Conservation (phyloP, 1,140 invertebrate species). For the Drosophila parabipectinata region DNA sequence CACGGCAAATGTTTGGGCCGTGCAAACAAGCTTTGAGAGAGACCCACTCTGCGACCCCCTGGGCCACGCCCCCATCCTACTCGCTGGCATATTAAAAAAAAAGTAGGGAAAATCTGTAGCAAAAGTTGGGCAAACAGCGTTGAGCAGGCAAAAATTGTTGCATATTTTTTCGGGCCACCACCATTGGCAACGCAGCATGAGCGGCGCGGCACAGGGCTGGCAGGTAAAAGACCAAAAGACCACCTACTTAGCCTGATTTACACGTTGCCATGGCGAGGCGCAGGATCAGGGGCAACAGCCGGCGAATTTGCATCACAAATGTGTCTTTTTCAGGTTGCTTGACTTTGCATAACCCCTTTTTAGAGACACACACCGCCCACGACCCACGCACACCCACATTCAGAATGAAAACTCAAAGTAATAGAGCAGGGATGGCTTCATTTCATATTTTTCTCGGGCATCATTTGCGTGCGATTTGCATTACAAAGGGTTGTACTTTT, state of each 20-base stretch:
- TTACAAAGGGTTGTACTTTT: slow-evolving; percentile 64
- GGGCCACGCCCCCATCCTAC: slow-evolving; percentile 31
- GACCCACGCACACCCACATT: not conserved
- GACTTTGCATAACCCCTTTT: slow-evolving; percentile 81
- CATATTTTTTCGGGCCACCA: slow-evolving; percentile 56
- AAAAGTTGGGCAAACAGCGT: slow-evolving; percentile 64
- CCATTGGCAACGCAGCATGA: slow-evolving; percentile 2
- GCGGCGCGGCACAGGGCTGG: slow-evolving; percentile 8
- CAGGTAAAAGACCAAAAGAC: slow-evolving; percentile 79
- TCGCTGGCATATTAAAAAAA: slow-evolving; percentile 39
- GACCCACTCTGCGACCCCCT: slow-evolving; percentile 26
- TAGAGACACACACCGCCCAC: slow-evolving; percentile 26
- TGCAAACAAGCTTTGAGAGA: slow-evolving; percentile 76
- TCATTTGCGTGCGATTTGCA: slow-evolving; percentile 76
- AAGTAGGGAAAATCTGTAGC: slow-evolving; percentile 6
- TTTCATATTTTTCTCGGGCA: slow-evolving; percentile 75
- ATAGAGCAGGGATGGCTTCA: slow-evolving; percentile 58
- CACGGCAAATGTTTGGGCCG: slow-evolving; percentile 72
- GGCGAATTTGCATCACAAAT: slow-evolving; percentile 80
- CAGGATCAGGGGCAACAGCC: slow-evolving; percentile 13
- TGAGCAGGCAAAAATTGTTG: slow-evolving; percentile 73
- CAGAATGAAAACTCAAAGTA: slow-evolving; percentile 48
- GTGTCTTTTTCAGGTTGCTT: slow-evolving; percentile 83
- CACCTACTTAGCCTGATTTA: slow-evolving; percentile 82
- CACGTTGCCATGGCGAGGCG: slow-evolving; percentile 66